Conservation (phyloP, 1,140 invertebrate species). For the Probaryconus sp. region DNA sequence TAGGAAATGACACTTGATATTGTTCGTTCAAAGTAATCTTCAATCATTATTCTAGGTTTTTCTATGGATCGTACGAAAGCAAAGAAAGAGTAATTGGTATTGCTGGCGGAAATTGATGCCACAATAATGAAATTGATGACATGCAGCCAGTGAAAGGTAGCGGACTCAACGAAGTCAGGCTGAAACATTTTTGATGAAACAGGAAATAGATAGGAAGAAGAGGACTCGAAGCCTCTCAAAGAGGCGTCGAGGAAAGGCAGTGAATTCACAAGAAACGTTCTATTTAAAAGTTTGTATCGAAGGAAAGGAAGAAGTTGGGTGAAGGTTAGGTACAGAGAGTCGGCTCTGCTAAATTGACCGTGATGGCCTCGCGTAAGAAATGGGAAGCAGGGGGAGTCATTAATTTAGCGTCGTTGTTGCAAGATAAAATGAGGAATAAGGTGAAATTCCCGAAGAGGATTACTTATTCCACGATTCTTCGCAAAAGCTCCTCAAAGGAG, state of each 20-base stretch:
- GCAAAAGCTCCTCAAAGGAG: slow-evolving; percentile 32
- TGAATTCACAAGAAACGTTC: slow-evolving; percentile 72
- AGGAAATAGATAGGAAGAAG: slow-evolving; percentile 53
- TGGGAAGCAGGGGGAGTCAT: slow-evolving; percentile 62
- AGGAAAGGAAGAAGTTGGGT: slow-evolving; percentile 48
- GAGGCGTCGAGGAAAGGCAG: slow-evolving; percentile 66
- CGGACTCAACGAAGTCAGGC: slow-evolving; percentile 42
- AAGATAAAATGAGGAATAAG: slow-evolving; percentile 66
- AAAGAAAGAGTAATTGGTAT: slow-evolving; percentile 61
- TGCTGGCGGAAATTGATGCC: slow-evolving; percentile 64
- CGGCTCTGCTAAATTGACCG: slow-evolving; percentile 71
- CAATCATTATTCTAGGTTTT: slow-evolving; percentile 20
- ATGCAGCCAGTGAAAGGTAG: slow-evolving; percentile 60
- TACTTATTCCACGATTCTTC: slow-evolving; percentile 60
- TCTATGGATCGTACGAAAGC: slow-evolving; percentile 15
- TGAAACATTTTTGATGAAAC: slow-evolving; percentile 58
- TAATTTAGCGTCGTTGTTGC: slow-evolving; percentile 67
- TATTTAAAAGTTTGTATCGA: slow-evolving; percentile 77
- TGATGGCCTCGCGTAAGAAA: slow-evolving; percentile 64
- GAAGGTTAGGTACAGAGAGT: slow-evolving; percentile 59
- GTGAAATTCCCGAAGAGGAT: slow-evolving; percentile 66
- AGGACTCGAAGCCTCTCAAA: slow-evolving; percentile 57
- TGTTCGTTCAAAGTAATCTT: slow-evolving; percentile 23
- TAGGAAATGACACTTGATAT: too few species aligned
- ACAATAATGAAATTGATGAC: slow-evolving; percentile 69